These are phyloP conservation scores for Osmerus eperlanus DNA, from an alignment of 2,113 vertebrate species.

Conservation along the genomic window DNA sequence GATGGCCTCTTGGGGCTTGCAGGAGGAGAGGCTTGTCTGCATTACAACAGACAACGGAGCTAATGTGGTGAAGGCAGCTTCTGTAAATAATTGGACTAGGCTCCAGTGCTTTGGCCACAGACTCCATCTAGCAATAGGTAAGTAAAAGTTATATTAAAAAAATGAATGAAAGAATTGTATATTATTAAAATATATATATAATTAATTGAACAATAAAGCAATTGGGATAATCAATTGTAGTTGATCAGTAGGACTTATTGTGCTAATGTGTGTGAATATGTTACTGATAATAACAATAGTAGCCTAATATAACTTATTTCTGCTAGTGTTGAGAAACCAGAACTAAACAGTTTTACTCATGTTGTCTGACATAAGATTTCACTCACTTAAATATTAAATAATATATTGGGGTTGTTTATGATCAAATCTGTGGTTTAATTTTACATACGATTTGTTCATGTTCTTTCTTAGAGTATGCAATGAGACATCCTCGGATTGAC, in stretches of 20 bases:
- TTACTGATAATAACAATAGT: too few species aligned
- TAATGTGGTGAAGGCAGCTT: not conserved
- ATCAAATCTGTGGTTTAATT: too few species aligned
- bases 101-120: constrained; percentile 11
- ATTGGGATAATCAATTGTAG: not conserved
- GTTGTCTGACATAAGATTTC: not conserved
- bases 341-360: not conserved
- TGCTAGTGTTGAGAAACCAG: too few species aligned
- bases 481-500: constrained; percentile 3
- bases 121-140: constrained; percentile 2
- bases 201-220: not conserved
- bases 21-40: not conserved
- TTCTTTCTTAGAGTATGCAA: constrained; percentile 1
- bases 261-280: not conserved
- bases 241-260: not conserved
- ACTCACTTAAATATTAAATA: not conserved
- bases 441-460: too few species aligned
- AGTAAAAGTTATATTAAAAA: constrained; percentile 5
- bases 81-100: constrained; percentile 3
- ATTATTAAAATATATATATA: not conserved
- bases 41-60: constrained; percentile 4
- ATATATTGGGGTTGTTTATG: not conserved
- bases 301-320: too few species aligned
- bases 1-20: not conserved
- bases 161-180: not conserved